Conservation (phyloP, 2,797 vertebrate genomes). For the Catharus ustulatus region DNA sequence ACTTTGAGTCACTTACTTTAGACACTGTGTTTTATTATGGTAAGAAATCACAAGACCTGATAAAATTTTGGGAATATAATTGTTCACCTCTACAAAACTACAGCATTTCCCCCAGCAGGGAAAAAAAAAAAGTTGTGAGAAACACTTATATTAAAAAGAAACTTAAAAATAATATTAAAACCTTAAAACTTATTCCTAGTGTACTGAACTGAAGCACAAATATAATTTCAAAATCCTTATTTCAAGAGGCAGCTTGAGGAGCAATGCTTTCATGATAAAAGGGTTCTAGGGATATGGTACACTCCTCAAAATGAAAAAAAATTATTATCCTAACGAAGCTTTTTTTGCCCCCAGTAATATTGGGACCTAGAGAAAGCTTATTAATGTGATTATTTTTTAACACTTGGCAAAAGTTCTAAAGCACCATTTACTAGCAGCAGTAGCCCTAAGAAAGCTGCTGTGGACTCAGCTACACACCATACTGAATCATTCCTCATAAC, state of each 20-base stretch:
- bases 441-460: neutral
- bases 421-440: neutral
- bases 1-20: neutral
- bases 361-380: neutral
- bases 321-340: neutral
- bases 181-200: neutral
- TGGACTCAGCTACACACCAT: neutral
- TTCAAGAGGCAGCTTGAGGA: neutral
- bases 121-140: neutral
- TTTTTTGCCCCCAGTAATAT: accelerated
- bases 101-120: neutral
- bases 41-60: neutral
- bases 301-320: neutral
- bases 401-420: neutral
- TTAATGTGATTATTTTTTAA: neutral
- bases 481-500: neutral
- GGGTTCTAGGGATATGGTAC: neutral
- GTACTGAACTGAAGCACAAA: neutral
- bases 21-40: neutral
- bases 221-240: neutral
- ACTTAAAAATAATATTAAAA: neutral
- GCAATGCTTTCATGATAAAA: neutral
- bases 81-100: neutral
- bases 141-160: neutral
- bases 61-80: neutral